Evolutionary conservation across 2,888 invertebrate species (phyloP).

Genomic region (Zhuqinia jingwanae): DNA sequence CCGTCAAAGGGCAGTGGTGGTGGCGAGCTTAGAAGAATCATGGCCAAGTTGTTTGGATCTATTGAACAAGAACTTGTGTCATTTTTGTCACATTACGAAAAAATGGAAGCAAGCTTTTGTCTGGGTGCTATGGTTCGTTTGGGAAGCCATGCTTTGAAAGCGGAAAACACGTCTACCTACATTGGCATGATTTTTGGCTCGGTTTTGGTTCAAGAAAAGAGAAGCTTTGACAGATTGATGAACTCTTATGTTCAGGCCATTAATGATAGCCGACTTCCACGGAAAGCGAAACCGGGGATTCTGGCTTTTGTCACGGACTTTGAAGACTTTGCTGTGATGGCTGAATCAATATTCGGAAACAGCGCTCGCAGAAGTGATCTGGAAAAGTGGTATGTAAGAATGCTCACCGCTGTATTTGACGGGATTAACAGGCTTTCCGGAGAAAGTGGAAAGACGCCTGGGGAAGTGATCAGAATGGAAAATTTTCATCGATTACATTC

Average conservation of each 20-base stretch:
- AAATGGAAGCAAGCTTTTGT: slow-evolving; percentile 94
- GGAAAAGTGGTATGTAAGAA: slow-evolving; percentile 93
- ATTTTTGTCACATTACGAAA: slow-evolving; percentile 93
- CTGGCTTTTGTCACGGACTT: slow-evolving; percentile 94
- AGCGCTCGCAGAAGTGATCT: slow-evolving; percentile 94
- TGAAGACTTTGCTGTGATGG: slow-evolving; percentile 92
- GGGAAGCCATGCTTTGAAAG: slow-evolving; percentile 95
- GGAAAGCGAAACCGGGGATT: slow-evolving; percentile 92
- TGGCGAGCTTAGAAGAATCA: slow-evolving; percentile 91
- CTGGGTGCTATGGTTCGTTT: slow-evolving; percentile 95
- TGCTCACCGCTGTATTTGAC: slow-evolving; percentile 92
- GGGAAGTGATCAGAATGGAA: slow-evolving; percentile 96
- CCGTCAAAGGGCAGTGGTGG: slow-evolving; percentile 75
- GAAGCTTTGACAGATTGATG: slow-evolving; percentile 96
- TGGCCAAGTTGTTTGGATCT: slow-evolving; percentile 93
- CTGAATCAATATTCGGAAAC: slow-evolving; percentile 93
- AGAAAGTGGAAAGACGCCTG: slow-evolving; percentile 95
- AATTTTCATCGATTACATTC: slow-evolving; percentile 97
- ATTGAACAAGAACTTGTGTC: slow-evolving; percentile 92
- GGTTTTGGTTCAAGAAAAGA: slow-evolving; percentile 92
- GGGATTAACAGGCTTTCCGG: slow-evolving; percentile 89
- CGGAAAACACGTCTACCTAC: slow-evolving; percentile 92
- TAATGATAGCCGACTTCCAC: slow-evolving; percentile 88
- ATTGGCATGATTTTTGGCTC: slow-evolving; percentile 93
- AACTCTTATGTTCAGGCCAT: slow-evolving; percentile 90